These are phyloP conservation scores for Macrosiphum euphorbiae DNA, from an alignment of 2,888 invertebrate species.

Conservation along the genomic window DNA sequence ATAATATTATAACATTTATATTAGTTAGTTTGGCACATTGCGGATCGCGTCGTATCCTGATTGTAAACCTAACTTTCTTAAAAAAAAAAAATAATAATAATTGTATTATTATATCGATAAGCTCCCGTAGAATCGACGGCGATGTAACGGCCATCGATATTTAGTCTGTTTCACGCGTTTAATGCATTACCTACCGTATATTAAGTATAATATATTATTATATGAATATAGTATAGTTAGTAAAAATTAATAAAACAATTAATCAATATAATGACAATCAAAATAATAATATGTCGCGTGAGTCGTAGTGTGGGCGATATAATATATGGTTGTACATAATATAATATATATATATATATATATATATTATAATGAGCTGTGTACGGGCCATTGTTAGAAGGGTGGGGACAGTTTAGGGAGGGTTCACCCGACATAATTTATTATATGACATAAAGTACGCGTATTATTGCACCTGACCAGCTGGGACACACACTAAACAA, in stretches of 20 bases:
- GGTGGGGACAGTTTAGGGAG: not conserved
- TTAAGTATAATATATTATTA: not conserved
- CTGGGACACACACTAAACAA: conserved; percentile 12
- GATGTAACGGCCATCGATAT: not conserved
- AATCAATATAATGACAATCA: not conserved
- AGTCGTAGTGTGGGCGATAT: not conserved
- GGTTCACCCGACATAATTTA: not conserved
- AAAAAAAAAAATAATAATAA: conserved; percentile 6
- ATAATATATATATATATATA: not conserved
- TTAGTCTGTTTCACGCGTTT: not conserved
- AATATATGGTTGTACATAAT: not conserved
- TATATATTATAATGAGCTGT: not conserved
- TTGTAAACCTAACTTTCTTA: not conserved
- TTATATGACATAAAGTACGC: not conserved
- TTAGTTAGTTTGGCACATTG: conserved; percentile 59
- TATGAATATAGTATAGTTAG: not conserved
- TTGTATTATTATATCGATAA: not conserved
- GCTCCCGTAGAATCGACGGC: not conserved
- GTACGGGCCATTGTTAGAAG: not conserved
- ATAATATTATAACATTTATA: not conserved
- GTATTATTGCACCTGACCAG: conserved; percentile 60
- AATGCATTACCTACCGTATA: not conserved
- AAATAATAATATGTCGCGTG: not conserved
- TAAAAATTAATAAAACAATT: conserved; percentile 20
- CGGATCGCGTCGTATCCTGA: not conserved